Conservation (phyloP, 2,888 invertebrate species). For the Mystacides longicornis region DNA sequence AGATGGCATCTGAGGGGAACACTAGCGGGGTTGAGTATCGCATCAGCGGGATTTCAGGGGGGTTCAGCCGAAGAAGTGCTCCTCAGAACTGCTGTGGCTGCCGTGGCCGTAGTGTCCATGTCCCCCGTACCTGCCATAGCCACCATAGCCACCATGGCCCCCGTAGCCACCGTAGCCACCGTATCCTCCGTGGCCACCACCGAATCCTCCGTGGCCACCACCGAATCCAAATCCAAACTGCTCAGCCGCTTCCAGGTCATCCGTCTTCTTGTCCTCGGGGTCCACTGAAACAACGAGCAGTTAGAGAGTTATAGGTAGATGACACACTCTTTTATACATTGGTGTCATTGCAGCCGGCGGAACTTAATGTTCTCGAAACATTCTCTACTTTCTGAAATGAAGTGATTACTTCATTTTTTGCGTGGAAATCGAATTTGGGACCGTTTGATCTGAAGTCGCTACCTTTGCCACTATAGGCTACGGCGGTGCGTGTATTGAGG, state of each 20-base stretch:
- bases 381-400: too few relatives aligned
- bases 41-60: too few relatives aligned
- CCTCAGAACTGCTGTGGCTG: neutral
- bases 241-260: neutral
- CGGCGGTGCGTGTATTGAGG: too few relatives aligned
- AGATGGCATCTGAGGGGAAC: too few relatives aligned
- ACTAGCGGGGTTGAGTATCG: too few relatives aligned
- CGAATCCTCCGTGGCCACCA: neutral
- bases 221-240: constrained; percentile 4
- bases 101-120: constrained; percentile 6
- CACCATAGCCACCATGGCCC: neutral
- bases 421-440: too few relatives aligned
- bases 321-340: too few relatives aligned
- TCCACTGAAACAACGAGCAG: constrained; percentile 1
- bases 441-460: too few relatives aligned
- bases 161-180: constrained; percentile 28
- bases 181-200: constrained; percentile 8
- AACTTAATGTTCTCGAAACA: too few relatives aligned
- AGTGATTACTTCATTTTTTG: too few relatives aligned
- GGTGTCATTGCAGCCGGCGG: too few relatives aligned
- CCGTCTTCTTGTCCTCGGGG: neutral
- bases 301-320: neutral
- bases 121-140: neutral
- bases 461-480: too few relatives aligned
- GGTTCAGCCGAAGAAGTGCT: neutral